Evolutionary conservation across 1,140 invertebrate genomes (phyloP).

Genomic region (Phenacoccus solenopsis): DNA sequence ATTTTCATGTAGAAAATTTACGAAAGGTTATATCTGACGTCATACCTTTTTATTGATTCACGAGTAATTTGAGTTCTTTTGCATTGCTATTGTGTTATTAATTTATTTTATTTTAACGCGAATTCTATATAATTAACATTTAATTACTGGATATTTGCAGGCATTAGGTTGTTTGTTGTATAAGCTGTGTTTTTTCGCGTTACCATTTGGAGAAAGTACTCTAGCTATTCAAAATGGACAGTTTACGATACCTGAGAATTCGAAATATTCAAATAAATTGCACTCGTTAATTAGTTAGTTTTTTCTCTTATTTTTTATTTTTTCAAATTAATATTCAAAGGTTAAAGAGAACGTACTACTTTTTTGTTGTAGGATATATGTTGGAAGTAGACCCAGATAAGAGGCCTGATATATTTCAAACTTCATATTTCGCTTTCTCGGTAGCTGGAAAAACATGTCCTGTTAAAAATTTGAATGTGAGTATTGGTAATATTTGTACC

Average conservation of each 20-base stretch:
- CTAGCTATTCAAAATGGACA: constrained; percentile 86
- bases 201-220: constrained; percentile 88
- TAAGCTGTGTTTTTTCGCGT: constrained; percentile 80
- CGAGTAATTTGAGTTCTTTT: not conserved
- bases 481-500: no score
- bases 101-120: no score
- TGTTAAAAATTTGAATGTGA: constrained; percentile 70
- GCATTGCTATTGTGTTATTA: constrained; percentile 9
- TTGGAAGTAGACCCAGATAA: constrained; percentile 67
- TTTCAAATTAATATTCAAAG: not conserved
- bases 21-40: no score
- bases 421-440: constrained; percentile 63
- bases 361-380: constrained; percentile 56
- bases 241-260: constrained; percentile 74
- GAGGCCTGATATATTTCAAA: constrained; percentile 82
- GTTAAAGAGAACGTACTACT: constrained; percentile 1
- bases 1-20: no score
- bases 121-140: no score
- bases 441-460: constrained; percentile 60
- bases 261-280: constrained; percentile 52
- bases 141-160: constrained; percentile 45
- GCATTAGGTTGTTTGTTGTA: constrained; percentile 82
- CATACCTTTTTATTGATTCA: not conserved
- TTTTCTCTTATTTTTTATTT: constrained; percentile 8
- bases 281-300: constrained; percentile 41